Evolutionary conservation across 23 tunicate species (phyloP), one percentile per base, ranked within the genome.

Genomic region (Styela plicata): DNA sequence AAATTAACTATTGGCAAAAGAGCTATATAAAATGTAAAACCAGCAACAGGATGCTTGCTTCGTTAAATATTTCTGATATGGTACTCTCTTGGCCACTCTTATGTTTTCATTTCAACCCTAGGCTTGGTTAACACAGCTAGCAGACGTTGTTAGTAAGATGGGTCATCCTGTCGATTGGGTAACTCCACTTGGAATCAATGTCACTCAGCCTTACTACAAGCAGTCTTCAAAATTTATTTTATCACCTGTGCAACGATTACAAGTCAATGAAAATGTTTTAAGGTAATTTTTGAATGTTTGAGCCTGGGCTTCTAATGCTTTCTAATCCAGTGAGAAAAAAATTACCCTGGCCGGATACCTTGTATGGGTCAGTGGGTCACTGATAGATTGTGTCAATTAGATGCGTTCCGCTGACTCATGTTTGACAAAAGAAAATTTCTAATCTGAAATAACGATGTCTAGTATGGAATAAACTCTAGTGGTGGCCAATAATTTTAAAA

Each of bases 81-180:
- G n/a, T n/a, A n/a, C n/a, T n/a, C n/a, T n/a, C n/a, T n/a, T n/a
- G n/a, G n/a, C n/a, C n/a, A n/a, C n/a, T n/a, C n/a, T n/a, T n/a
- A n/a, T n/a, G n/a, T n/a, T n/a, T n/a, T 18, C 31, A 67, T 1
- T 67, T 26, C 21, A 16, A 16, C 21, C 21, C 21, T 0, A 91
- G 92, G 36, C 68, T 20, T 93, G 98, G 98, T 73, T 93, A 24
- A 86, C 87, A 18, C 70, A 85, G 23, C 29, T 88, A 1, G 96
- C 97, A 20, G 24, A 66, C 7, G 80, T 87, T 23, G 31, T 96
- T 31, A 79, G 93, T 53, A 71, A 69, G 29, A 84, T 88, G 63
- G 94, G 92, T 3, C 53, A 87, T 2, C 36, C 88, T 3, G 89
- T 92, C 1, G 89, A 87, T 30, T 96, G 99, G 99, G 73, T 26